These are phyloP conservation scores for Coptodon bakossiorum DNA, from an alignment of 2,113 vertebrate genomes.

Conservation along the genomic window DNA sequence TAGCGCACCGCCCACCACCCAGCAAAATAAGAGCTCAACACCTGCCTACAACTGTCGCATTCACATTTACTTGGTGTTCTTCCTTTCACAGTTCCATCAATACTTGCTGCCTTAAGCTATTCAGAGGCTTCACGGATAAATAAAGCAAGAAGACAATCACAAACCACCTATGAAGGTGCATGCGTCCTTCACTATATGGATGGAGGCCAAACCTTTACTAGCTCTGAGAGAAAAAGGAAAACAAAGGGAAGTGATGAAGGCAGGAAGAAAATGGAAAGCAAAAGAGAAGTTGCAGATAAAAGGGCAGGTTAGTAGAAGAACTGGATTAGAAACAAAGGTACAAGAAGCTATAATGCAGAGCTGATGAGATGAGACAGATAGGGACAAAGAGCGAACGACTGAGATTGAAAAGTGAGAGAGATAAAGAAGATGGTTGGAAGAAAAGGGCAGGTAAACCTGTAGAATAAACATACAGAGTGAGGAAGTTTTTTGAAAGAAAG, in stretches of 20 bases:
- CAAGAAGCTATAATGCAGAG: neutral
- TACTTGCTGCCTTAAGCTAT: constrained; percentile 32
- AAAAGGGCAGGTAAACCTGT: neutral
- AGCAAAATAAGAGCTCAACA: constrained; percentile 17
- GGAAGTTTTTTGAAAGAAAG: neutral
- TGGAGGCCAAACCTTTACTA: constrained; percentile 11
- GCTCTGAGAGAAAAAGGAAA: neutral
- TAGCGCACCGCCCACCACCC: constrained; percentile 14
- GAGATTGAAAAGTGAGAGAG: neutral
- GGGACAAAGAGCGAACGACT: neutral
- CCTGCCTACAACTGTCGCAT: constrained; percentile 32
- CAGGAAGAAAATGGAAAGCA: neutral
- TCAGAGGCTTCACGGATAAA: constrained; percentile 31
- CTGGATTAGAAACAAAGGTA: constrained; percentile 5
- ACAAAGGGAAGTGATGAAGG: neutral
- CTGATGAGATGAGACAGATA: neutral
- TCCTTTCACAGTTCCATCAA: constrained; percentile 33
- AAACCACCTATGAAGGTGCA: constrained; percentile 18
- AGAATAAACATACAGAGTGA: constrained; percentile 8
- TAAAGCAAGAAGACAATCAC: constrained; percentile 29
- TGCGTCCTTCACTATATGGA: constrained; percentile 52
- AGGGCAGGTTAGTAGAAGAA: neutral
- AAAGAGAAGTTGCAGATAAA: neutral
- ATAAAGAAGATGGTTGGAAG: neutral
- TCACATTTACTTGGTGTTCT: constrained; percentile 30